phyloP scores from a whole-genome alignment of 2,797 vertebrate genomes.

The Heteromormyrus szaboi region DNA sequence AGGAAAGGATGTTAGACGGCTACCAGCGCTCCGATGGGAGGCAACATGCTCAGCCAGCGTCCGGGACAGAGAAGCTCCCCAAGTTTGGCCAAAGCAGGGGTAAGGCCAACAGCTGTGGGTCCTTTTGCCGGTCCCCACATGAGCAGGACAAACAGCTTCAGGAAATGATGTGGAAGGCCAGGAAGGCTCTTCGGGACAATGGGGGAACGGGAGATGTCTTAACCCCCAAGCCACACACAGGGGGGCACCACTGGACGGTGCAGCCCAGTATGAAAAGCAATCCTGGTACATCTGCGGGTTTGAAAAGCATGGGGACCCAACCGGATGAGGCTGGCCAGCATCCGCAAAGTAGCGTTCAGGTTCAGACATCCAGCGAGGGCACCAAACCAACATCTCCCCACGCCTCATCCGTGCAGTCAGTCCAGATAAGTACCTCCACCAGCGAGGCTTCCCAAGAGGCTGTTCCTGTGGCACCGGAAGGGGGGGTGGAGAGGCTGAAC shows the following conservation, averaged over 20 bases:
- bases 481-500: slow-evolving; percentile 9
- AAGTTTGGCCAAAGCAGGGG: slow-evolving; percentile 38
- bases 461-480: slow-evolving; percentile 11
- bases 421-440: slow-evolving; percentile 63
- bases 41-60: slow-evolving; percentile 28
- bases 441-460: slow-evolving; percentile 30
- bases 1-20: slow-evolving; percentile 41
- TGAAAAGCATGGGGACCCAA: slow-evolving; percentile 40
- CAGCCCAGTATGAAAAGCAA: slow-evolving; percentile 30
- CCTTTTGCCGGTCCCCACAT: slow-evolving; percentile 8
- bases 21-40: slow-evolving; percentile 40
- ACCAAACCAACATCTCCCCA: neutral
- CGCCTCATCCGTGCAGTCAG: slow-evolving; percentile 52
- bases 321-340: neutral
- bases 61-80: slow-evolving; percentile 28
- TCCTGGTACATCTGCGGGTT: slow-evolving; percentile 28
- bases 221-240: slow-evolving; percentile 17
- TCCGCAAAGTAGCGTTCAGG: neutral
- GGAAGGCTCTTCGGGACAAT: slow-evolving; percentile 46
- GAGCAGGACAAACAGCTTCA: slow-evolving; percentile 40
- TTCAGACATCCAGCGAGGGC: neutral
- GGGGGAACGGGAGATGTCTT: slow-evolving; percentile 32
- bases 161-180: slow-evolving; percentile 55
- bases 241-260: slow-evolving; percentile 24
- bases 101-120: slow-evolving; percentile 39